A percentile compares a stretch with the other conserved stretches of the same genome.
Conservation (phyloP, 2,113 vertebrate genomes). For the Tautogolabrus adspersus region DNA sequence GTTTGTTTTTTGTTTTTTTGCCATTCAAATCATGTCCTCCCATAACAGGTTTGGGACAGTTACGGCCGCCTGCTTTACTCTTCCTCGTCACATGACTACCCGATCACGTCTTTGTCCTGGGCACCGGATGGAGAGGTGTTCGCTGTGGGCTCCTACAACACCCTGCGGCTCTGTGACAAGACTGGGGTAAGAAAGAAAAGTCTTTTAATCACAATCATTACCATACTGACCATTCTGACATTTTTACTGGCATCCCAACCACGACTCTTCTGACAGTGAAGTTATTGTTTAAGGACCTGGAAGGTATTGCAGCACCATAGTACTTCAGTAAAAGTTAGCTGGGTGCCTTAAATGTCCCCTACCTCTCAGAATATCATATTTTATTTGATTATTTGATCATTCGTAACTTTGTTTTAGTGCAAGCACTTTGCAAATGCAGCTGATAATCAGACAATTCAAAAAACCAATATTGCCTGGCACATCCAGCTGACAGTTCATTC, state of each 20-base stretch:
- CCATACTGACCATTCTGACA: background rate
- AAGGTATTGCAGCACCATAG: too few relatives aligned
- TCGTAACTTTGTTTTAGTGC: too few relatives aligned
- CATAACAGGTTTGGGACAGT: slow-evolving; percentile 94
- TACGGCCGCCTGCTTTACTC: slow-evolving; percentile 89
- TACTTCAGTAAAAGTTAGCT: too few relatives aligned
- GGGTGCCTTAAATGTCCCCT: too few relatives aligned
- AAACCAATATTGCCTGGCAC: too few relatives aligned
- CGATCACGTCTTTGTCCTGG: slow-evolving; percentile 94
- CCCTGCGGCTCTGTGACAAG: slow-evolving; percentile 94
- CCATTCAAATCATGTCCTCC: slow-evolving; percentile 10
- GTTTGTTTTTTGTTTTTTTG: background rate
- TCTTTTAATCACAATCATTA: background rate
- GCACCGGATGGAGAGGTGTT: slow-evolving; percentile 94
- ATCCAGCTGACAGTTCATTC: too few relatives aligned
- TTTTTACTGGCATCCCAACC: background rate
- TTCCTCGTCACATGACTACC: slow-evolving; percentile 90
- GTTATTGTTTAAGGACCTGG: too few relatives aligned
- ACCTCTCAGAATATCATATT: too few relatives aligned
- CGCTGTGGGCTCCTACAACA: slow-evolving; percentile 96
- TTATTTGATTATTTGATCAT: too few relatives aligned
- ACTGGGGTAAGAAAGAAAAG: slow-evolving; percentile 89
- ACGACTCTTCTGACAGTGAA: background rate
- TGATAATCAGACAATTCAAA: too few relatives aligned
- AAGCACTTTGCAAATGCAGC: too few relatives aligned